phyloP scores from a whole-genome alignment of 1,140 invertebrate species.

The Charaxes varanes region DNA sequence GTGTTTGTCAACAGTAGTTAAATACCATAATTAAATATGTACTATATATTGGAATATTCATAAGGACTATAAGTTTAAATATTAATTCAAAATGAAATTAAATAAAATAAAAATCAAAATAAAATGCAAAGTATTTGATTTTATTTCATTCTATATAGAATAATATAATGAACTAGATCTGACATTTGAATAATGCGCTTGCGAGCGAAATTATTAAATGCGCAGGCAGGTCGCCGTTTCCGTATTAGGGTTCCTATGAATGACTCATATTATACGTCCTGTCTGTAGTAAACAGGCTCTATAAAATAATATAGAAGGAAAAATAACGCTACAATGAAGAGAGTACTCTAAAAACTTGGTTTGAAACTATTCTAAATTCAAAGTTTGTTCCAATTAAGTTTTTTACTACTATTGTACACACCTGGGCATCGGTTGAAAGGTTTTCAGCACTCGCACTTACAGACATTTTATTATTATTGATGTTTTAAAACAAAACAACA shows the following conservation, averaged over 20 bases:
- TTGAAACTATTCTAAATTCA: slow-evolving; percentile 1
- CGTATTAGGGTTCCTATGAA: slow-evolving; percentile 36
- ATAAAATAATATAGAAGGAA: neutral
- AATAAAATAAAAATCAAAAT: too few species aligned
- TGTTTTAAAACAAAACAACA: slow-evolving; percentile 23
- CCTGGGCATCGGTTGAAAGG: slow-evolving; percentile 76
- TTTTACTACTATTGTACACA: slow-evolving; percentile 35
- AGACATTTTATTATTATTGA: slow-evolving; percentile 70
- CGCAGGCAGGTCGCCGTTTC: slow-evolving; percentile 29
- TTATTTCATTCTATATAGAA: too few species aligned
- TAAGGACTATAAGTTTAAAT: too few species aligned
- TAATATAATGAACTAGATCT: slow-evolving; percentile 4
- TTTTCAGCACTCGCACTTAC: slow-evolving; percentile 81
- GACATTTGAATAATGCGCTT: slow-evolving; percentile 1
- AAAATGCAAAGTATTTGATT: too few species aligned
- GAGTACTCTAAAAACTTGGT: neutral
- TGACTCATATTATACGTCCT: slow-evolving; percentile 30
- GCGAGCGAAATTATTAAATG: slow-evolving; percentile 10
- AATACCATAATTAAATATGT: too few species aligned
- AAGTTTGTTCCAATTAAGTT: slow-evolving; percentile 1
- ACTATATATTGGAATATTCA: too few species aligned
- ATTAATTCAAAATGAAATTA: too few species aligned
- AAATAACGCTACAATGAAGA: neutral
- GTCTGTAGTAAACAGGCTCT: slow-evolving; percentile 8
- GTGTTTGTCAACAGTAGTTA: too few species aligned